Base-by-base conservation (phyloP, 23 tunicate species). In the Phallusia fumigata region DNA sequence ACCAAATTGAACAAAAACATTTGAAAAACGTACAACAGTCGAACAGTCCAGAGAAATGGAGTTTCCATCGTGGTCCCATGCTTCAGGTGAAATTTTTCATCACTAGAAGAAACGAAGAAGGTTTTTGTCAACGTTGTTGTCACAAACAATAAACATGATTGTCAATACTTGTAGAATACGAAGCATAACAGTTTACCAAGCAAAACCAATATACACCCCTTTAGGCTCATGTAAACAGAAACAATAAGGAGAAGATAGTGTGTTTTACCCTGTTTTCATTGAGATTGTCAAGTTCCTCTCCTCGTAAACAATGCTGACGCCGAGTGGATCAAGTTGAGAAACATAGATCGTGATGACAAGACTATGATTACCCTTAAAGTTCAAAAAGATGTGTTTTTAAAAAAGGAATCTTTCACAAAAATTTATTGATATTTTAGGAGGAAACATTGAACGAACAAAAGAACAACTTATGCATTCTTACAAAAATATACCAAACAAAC, bases 221-320 rank as follows among this genome's bases (percentile, higher is more conserved):
- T n/a, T n/a, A n/a, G n/a, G n/a, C n/a, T n/a, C n/a, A 32, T 24
- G 74, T 16, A 58, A 24, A 58, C 8, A 21, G 13, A 58, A 58
- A 58, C 5, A 32, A 28, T 30, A 1, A 74, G 3, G 5, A 32
- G 18, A 74, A 33, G 18, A 28, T 1, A 16, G 69, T 58, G 28
- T 13, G 44, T 1, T 75, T 74, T 80, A 86, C 90, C 85, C 75
- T 24, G 90, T 86, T 86, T 86, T 86, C 74, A 86, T 79, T 24
- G 76, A 40, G 30, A 86, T 81, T 52, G 53, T 76, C 19, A 86
- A 30, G 0, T 51, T 53, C 8, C 74, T 79, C 5, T 81, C 90
- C 30, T 53, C 35, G 53, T n/a, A 86, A 35, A 72, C 36, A 21
- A 80, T 53, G 24, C 58, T 86, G 53, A 75, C 53, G 30, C 85